Evolutionary conservation across 2,888 invertebrate species (phyloP).

Genomic region (Agrochola lychnidis): DNA sequence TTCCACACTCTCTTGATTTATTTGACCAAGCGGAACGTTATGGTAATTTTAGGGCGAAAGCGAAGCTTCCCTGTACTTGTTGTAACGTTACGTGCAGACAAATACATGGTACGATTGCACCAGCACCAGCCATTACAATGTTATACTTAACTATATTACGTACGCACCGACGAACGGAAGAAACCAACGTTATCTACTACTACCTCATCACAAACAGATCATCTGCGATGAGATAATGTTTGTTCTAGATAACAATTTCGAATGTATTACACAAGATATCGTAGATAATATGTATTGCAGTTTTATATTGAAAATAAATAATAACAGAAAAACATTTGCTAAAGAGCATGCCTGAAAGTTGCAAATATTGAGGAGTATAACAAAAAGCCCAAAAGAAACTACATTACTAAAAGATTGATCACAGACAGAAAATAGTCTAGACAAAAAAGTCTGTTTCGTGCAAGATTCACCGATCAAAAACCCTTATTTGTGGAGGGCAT

Average conservation of each 20-base stretch:
- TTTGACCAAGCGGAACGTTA: slow-evolving; percentile 76
- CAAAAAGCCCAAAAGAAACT: neutral
- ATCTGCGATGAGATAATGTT: slow-evolving; percentile 80
- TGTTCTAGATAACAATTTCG: slow-evolving; percentile 77
- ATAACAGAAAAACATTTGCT: neutral
- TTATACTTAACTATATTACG: slow-evolving; percentile 19
- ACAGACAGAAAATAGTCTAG: slow-evolving; percentile 18
- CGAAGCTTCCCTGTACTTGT: slow-evolving; percentile 35
- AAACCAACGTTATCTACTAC: slow-evolving; percentile 74
- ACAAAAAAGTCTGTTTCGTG: slow-evolving; percentile 19
- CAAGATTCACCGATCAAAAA: slow-evolving; percentile 45
- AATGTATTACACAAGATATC: slow-evolving; percentile 44
- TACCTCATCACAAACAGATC: slow-evolving; percentile 76
- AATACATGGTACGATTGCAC: slow-evolving; percentile 39
- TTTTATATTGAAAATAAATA: neutral
- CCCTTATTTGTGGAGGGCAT: slow-evolving; percentile 71
- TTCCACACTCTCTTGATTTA: slow-evolving; percentile 81
- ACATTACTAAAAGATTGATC: neutral
- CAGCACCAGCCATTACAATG: neutral
- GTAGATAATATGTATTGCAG: neutral
- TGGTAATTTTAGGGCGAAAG: slow-evolving; percentile 60
- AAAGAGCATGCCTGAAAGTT: neutral
- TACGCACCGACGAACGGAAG: slow-evolving; percentile 70
- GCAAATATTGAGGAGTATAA: neutral
- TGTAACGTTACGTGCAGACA: slow-evolving; percentile 23